These are phyloP conservation scores for Mormyrops boulengeri DNA, from an alignment of 2,797 vertebrate species.

Conservation along the genomic window DNA sequence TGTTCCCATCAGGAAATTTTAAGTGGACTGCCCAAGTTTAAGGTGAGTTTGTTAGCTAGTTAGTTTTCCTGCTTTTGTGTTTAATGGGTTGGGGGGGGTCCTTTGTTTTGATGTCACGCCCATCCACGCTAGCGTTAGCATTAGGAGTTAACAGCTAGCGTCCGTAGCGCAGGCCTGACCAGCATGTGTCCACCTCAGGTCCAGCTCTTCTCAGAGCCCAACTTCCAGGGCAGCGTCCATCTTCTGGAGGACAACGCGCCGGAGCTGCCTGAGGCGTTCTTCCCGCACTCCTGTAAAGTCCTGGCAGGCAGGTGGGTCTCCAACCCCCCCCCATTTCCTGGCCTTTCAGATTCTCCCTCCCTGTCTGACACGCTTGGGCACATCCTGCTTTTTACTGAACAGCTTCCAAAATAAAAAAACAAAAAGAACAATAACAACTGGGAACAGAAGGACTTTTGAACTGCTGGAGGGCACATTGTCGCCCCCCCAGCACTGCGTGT, in stretches of 20 bases:
- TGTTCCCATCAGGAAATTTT: constrained; percentile 66
- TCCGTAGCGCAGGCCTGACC: background rate
- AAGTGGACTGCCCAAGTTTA: constrained; percentile 61
- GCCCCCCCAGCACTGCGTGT: background rate
- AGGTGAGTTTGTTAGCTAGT: constrained; percentile 58
- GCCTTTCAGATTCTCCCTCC: background rate
- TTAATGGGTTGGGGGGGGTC: background rate
- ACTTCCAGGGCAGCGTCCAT: constrained; percentile 72
- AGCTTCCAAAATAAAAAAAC: background rate
- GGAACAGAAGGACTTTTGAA: background rate
- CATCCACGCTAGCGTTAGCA: background rate
- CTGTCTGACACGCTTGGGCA: background rate
- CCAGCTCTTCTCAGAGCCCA: constrained; percentile 82
- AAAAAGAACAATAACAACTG: background rate
- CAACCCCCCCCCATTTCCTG: too few species aligned
- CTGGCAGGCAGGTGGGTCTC: constrained; percentile 76
- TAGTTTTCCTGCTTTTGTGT: background rate
- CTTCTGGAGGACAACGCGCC: constrained; percentile 64
- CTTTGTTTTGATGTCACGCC: background rate
- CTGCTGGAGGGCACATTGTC: background rate
- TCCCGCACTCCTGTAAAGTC: constrained; percentile 78
- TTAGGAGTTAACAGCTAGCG: background rate
- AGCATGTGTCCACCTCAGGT: constrained; percentile 54
- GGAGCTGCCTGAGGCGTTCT: constrained; percentile 69
- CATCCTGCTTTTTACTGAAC: background rate